These are phyloP conservation scores for Pseudoatta argentina DNA, from an alignment of 1,140 invertebrate species.

Conservation along the genomic window DNA sequence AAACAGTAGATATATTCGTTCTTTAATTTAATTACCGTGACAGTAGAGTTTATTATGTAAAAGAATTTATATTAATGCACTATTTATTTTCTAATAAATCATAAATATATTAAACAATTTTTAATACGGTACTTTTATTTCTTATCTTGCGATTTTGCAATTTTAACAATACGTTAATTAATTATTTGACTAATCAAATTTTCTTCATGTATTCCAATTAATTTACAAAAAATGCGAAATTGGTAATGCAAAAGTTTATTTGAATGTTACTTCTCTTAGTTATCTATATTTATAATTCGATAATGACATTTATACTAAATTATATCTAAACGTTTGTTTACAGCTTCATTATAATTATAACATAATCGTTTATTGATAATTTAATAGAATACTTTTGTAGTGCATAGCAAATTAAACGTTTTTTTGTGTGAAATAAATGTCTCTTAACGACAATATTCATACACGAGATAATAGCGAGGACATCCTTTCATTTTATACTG, in stretches of 20 bases:
- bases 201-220: background rate
- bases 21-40: background rate
- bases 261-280: background rate
- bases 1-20: background rate
- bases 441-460: conserved; percentile 18
- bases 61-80: background rate
- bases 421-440: conserved; percentile 17
- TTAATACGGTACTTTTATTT: background rate
- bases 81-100: background rate
- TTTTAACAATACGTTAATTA: background rate
- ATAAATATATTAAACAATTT: background rate
- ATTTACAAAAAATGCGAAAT: background rate
- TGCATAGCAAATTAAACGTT: background rate
- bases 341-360: background rate
- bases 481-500: conserved; percentile 42
- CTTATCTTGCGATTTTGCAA: background rate
- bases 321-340: background rate
- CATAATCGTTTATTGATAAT: background rate
- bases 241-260: background rate
- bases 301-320: background rate
- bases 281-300: background rate
- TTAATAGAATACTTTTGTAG: background rate
- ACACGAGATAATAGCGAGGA: background rate
- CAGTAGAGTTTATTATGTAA: background rate
- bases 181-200: background rate